These are phyloP conservation scores for Lasioglossum calceatum DNA, from an alignment of 2,888 invertebrate genomes.

Conservation along the genomic window DNA sequence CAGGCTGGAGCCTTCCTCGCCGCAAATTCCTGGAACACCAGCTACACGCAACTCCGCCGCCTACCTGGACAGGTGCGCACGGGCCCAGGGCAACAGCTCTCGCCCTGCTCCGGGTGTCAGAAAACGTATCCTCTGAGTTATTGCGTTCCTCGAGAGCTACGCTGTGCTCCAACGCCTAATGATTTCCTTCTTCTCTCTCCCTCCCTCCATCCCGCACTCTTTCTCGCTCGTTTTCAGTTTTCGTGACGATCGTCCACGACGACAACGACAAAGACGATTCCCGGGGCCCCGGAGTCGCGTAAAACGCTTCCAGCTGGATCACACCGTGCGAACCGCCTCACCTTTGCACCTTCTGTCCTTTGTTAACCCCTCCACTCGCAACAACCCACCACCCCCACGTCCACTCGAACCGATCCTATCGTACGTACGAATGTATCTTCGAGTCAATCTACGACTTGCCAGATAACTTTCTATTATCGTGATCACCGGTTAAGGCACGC, in stretches of 20 bases:
- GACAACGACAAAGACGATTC: constrained; percentile 18
- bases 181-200: constrained; percentile 69
- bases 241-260: constrained; percentile 55
- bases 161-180: constrained; percentile 71
- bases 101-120: constrained; percentile 76
- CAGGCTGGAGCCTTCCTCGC: constrained; percentile 81
- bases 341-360: constrained; percentile 54
- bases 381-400: constrained; percentile 5
- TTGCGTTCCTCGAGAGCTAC: constrained; percentile 79
- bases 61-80: constrained; percentile 84
- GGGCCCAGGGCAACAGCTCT: constrained; percentile 73
- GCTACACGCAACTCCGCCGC: constrained; percentile 72
- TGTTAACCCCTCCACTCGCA: constrained; percentile 28
- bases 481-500: constrained; percentile 45
- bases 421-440: constrained; percentile 53
- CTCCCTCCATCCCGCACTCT: background rate
- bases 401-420: constrained; percentile 54
- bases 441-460: constrained; percentile 54
- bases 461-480: constrained; percentile 66
- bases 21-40: constrained; percentile 80
- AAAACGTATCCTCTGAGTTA: constrained; percentile 79
- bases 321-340: constrained; percentile 56
- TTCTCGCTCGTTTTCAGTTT: background rate
- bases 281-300: constrained; percentile 40
- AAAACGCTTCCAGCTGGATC: constrained; percentile 60